Percentiles rank a stretch among this genome's conserved stretches.
Evolutionary conservation across 1,140 invertebrate species (phyloP).

Genomic region (Zaprionus ghesquierei): DNA sequence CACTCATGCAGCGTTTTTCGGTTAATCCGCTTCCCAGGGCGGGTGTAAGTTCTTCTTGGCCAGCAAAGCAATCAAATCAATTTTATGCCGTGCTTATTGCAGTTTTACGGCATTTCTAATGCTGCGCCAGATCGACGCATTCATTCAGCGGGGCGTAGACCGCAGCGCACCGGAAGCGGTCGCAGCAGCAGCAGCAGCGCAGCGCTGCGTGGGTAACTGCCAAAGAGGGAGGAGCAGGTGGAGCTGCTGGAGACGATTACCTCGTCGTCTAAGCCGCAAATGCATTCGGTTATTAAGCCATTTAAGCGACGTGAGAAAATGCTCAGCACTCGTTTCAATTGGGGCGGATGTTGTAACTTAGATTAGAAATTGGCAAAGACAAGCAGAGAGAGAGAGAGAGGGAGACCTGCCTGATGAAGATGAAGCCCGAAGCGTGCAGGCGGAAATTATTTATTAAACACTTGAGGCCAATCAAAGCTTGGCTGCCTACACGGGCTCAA

Average conservation of each 20-base stretch:
- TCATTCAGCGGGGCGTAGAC: slow-evolving; percentile 44
- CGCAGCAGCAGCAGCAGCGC: no score
- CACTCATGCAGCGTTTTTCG: slow-evolving; percentile 40
- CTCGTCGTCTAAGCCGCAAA: slow-evolving; percentile 49
- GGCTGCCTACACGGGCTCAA: slow-evolving; percentile 7
- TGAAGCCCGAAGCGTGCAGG: slow-evolving; percentile 22
- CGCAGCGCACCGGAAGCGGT: slow-evolving; percentile 45
- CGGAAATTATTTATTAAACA: slow-evolving; percentile 58
- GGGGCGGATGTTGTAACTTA: slow-evolving; percentile 46
- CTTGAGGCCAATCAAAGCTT: slow-evolving; percentile 44
- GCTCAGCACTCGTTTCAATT: slow-evolving; percentile 48
- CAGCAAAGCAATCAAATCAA: slow-evolving; percentile 48
- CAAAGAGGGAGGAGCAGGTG: background rate
- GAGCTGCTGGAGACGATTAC: slow-evolving; percentile 18
- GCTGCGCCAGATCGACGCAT: slow-evolving; percentile 12
- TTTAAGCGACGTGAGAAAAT: slow-evolving; percentile 54
- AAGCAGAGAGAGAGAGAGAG: background rate
- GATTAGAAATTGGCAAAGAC: slow-evolving; percentile 26
- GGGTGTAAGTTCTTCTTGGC: slow-evolving; percentile 35
- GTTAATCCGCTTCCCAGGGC: slow-evolving; percentile 35
- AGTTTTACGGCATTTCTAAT: slow-evolving; percentile 51
- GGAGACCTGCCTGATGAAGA: slow-evolving; percentile 21
- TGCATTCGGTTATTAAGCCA: slow-evolving; percentile 53
- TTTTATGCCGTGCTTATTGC: slow-evolving; percentile 43
- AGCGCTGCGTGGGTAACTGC: slow-evolving; percentile 42